These are phyloP conservation scores for Littorina saxatilis DNA, from an alignment of 1,140 invertebrate species.

Conservation along the genomic window DNA sequence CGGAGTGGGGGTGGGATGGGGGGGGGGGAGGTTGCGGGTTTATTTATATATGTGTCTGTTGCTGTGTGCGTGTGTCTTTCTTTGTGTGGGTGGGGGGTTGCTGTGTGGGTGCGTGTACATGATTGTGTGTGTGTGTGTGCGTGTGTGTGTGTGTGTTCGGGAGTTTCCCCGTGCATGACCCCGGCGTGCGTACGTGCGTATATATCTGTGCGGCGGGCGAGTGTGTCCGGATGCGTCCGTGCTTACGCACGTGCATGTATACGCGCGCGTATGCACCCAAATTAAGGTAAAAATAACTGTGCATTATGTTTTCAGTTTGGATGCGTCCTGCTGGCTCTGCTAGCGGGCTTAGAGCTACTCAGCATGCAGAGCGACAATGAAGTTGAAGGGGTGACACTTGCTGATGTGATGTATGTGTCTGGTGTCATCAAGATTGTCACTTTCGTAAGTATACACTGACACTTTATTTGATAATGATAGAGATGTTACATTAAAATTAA, in stretches of 20 bases:
- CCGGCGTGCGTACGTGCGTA: not conserved
- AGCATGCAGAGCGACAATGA: not conserved
- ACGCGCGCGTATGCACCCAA: not conserved
- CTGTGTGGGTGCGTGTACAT: not conserved
- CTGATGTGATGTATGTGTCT: slow-evolving; percentile 41
- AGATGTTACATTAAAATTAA: too few species aligned
- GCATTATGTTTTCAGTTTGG: slow-evolving; percentile 35
- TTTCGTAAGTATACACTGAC: slow-evolving; percentile 25
- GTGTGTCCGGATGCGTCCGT: not conserved
- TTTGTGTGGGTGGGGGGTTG: not conserved
- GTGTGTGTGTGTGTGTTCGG: not conserved
- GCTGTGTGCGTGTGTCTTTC: not conserved
- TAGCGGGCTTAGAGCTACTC: slow-evolving; percentile 31
- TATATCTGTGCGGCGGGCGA: too few species aligned
- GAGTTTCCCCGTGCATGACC: too few species aligned
- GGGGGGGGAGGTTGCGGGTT: too few species aligned
- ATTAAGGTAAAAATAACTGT: not conserved
- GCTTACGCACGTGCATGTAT: not conserved
- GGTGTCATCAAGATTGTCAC: slow-evolving; percentile 27
- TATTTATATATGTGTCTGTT: slow-evolving; percentile 20
- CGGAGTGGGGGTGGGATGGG: too few species aligned
- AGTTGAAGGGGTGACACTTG: not conserved
- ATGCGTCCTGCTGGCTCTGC: slow-evolving; percentile 34
- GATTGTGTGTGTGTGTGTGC: not conserved
- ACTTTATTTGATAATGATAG: not conserved